Percentiles rank a stretch among this genome's conserved stretches.
Conservation (phyloP, 2,113 vertebrate genomes). For the Pteropus alecto region DNA sequence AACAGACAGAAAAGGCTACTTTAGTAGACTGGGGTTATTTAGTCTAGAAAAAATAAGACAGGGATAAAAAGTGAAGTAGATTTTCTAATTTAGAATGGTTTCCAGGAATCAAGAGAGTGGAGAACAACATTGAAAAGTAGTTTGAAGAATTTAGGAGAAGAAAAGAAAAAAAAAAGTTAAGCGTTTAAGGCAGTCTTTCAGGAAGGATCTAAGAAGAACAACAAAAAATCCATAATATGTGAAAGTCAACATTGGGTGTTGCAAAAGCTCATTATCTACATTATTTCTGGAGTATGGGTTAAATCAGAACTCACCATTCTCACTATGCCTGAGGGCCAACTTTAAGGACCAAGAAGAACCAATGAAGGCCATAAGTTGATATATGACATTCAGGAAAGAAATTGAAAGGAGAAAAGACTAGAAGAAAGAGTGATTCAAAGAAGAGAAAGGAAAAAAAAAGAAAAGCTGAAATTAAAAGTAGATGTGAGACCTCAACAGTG, state of each 20-base stretch:
- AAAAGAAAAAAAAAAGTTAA: conserved; percentile 20
- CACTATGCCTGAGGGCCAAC: neutral
- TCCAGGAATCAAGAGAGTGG: conserved; percentile 44
- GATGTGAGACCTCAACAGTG: neutral
- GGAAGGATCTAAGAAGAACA: conserved; percentile 13
- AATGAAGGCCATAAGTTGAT: neutral
- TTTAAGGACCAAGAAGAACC: conserved; percentile 2
- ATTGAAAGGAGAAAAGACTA: neutral
- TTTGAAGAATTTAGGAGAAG: conserved; percentile 27
- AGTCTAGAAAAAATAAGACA: conserved; percentile 63
- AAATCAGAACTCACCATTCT: neutral
- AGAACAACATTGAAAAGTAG: conserved; percentile 29
- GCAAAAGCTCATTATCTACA: neutral
- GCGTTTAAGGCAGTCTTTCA: conserved; percentile 25
- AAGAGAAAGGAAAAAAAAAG: neutral
- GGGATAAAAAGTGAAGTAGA: conserved; percentile 53
- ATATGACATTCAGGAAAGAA: neutral
- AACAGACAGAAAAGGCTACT: conserved; percentile 53
- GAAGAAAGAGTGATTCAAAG: neutral
- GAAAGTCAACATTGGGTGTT: neutral
- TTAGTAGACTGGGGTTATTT: conserved; percentile 22
- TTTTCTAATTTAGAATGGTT: conserved; percentile 70
- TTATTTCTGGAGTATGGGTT: conserved; percentile 5
- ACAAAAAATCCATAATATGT: neutral
- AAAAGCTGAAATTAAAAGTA: neutral